Base-by-base conservation (phyloP, 2,113 vertebrate species). In the Pandion haliaetus region DNA sequence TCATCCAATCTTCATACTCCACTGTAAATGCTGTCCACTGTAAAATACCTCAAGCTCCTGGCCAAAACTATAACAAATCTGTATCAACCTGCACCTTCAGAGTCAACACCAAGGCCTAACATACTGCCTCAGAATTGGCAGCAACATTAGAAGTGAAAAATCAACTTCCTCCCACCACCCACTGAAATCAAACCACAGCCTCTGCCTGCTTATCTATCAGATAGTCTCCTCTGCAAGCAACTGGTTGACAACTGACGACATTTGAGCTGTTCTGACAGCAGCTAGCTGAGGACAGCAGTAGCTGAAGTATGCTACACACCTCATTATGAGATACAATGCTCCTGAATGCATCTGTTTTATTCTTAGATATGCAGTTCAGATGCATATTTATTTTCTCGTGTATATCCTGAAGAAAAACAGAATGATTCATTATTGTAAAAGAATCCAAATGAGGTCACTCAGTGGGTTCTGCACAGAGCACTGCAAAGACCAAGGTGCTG, bases 271-370 rank as follows among this genome's bases (percentile, higher is more conserved):
- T 71, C 24, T 36, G 76, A 77, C 21, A 20, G 55, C 50, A 72
- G 65, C 12, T 14, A 57, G 31, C 67, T 5, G 18, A 67, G 31
- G 40, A 32, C 40, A 73, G 62, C 16, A 52, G 65, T 36, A 69
- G 47, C 34, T 82, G 26, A 67, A 45, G 15, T 19, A 24, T 12
- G 11, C 19, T 38, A 28, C 36, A 31, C 32, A 9, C 42, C 38
- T 57, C 14, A 16, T 13, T 1, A n/a, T 0, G 8, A 62, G 25
- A 24, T 6, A 82, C 44, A 29, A 2, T 2, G n/a, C 42, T 72
- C 15, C 57, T 36, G 20, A 40, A 67, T 5, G 17, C 29, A 59
- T n/a, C 44, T 54, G 42, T 47, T 79, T 79, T 69, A 47, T 25
- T 45, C 65, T 62, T 10, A 57, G 40, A 17, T 18, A 31, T 4